Conservation (phyloP, 2,113 vertebrate species). For the Sigmodon hispidus region DNA sequence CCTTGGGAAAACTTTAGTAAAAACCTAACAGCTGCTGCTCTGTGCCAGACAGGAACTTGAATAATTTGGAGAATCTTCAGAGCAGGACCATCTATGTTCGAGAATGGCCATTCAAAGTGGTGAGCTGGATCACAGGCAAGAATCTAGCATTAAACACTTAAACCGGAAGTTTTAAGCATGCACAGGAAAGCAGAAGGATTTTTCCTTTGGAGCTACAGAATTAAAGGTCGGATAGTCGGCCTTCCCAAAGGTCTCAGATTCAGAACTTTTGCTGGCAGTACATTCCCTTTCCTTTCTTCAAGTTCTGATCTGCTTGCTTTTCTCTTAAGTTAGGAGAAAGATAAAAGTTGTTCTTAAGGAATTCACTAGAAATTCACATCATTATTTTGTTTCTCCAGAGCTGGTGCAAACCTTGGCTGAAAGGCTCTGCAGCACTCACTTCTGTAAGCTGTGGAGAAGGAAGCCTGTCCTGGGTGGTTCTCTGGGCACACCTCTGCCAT, state of each 20-base stretch:
- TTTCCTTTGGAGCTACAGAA: neutral
- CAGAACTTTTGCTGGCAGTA: neutral
- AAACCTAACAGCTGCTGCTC: neutral
- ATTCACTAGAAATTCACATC: neutral
- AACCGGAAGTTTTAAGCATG: neutral
- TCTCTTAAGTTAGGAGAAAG: constrained; percentile 9
- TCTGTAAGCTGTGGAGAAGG: neutral
- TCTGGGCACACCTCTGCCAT: neutral
- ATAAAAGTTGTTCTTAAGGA: constrained; percentile 28
- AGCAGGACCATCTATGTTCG: neutral
- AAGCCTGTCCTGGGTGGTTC: neutral
- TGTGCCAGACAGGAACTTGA: neutral
- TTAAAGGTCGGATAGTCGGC: neutral
- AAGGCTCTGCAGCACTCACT: neutral
- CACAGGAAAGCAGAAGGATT: neutral
- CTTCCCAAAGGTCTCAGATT: neutral
- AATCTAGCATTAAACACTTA: neutral
- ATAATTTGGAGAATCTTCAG: neutral
- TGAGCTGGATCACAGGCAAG: neutral
- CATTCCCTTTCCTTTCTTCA: neutral
- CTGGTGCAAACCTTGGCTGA: neutral
- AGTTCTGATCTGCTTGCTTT: neutral
- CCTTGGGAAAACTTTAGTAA: neutral
- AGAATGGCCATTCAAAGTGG: constrained; percentile 21
- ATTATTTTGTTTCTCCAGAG: neutral